Evolutionary conservation across 2,888 invertebrate species (phyloP).

Genomic region (Portevinia maculata): DNA sequence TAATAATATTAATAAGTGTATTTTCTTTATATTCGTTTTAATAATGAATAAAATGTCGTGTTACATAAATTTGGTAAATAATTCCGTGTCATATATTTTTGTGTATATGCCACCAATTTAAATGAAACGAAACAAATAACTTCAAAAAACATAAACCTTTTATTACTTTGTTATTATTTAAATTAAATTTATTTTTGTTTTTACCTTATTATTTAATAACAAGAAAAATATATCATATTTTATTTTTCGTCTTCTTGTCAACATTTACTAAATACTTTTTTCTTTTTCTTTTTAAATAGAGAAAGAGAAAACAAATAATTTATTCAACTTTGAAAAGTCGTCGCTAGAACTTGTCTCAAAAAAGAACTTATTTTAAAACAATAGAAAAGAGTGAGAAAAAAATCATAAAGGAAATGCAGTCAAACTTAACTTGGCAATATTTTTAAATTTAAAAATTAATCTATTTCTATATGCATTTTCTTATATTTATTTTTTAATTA

Average conservation of each 20-base stretch:
- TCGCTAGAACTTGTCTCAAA: background rate
- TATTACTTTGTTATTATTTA: slow-evolving; percentile 30
- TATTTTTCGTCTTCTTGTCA: slow-evolving; percentile 21
- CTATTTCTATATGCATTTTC: slow-evolving; percentile 47
- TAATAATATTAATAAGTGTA: slow-evolving; percentile 71
- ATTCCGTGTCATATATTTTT: slow-evolving; percentile 33
- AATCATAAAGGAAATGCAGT: slow-evolving; percentile 67
- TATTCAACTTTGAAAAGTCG: slow-evolving; percentile 31
- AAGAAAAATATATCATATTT: slow-evolving; percentile 36
- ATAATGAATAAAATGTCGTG: slow-evolving; percentile 26
- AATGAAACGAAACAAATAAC: slow-evolving; percentile 27
- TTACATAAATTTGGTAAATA: slow-evolving; percentile 66
- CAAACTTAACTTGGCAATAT: slow-evolving; percentile 70
- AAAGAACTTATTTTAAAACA: background rate
- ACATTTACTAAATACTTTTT: slow-evolving; percentile 62
- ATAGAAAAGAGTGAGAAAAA: slow-evolving; percentile 15
- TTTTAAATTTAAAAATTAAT: slow-evolving; percentile 42
- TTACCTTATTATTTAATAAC: slow-evolving; percentile 30
- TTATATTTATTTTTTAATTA: slow-evolving; percentile 22
- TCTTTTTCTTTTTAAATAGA: slow-evolving; percentile 15
- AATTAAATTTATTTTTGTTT: slow-evolving; percentile 7
- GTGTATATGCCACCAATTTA: slow-evolving; percentile 47
- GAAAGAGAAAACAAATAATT: slow-evolving; percentile 33
- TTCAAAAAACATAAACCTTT: slow-evolving; percentile 20
- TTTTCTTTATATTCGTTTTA: slow-evolving; percentile 30